Evolutionary conservation across 2,888 invertebrate species (phyloP), one percentile per base, ranked within the genome.

Genomic region (Lydus trimaculatus): DNA sequence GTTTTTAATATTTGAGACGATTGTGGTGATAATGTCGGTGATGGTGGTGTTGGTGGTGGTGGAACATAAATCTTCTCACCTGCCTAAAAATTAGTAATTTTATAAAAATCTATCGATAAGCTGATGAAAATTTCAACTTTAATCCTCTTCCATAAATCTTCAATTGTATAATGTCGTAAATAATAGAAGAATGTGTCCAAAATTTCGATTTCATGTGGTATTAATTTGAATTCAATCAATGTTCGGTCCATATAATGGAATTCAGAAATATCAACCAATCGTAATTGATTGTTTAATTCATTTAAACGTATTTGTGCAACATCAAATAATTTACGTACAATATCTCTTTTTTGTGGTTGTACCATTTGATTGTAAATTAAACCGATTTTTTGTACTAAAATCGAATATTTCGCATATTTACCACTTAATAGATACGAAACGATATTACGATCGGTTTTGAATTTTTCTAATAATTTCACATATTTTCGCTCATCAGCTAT

Each of bases 161-260:
- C 81, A 15, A 84, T 73, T n/a, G 79, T 72, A 8, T 78, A 78
- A 85, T 87, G 84, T 89, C 92, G 75, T 85, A 88, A 72, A 88
- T 87, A 84, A 89, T 92, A 82, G 88, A 92, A 67, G 69, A 87
- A 87, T 0, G 91, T 90, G 70, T 90, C 88, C n/a, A 89, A 76
- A 65, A 91, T 86, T 80, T 90, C 88, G n/a, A 91, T 82, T 70
- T 91, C 89, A 48, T 89, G 86, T 0, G 94, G 94, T 23, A 91
- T 87, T 73, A 93, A 87, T 71, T 92, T 90, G 81, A 92, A 82
- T 83, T 91, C 90, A 63, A 91, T 87, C 62, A 93, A 81, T 31
- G 90, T 88, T 76, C 92, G 91, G 79, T 94, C 94, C 61, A 92
- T 88, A 84, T 92, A 94, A 63, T 92, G 92, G 77, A 86, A 90